Conservation (phyloP, 2,113 vertebrate species). For the Shinisaurus crocodilurus region DNA sequence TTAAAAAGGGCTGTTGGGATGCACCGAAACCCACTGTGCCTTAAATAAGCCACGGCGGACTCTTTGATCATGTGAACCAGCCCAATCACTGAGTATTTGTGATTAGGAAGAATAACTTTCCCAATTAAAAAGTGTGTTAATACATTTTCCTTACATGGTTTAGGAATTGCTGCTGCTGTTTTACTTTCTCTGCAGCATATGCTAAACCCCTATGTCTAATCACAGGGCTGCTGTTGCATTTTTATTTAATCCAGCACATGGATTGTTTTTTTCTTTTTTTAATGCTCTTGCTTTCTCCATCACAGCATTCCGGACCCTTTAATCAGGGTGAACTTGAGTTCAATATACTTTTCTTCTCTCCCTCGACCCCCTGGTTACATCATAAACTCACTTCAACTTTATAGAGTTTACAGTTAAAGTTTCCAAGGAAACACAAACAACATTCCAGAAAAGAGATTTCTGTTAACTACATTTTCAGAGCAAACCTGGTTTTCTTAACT, state of each 20-base stretch:
- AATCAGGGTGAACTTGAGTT: conserved; percentile 29
- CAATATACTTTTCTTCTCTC: conserved; percentile 31
- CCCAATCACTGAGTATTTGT: conserved; percentile 48
- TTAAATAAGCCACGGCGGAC: too few relatives aligned
- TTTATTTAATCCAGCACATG: conserved; percentile 48
- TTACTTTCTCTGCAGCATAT: conserved; percentile 57
- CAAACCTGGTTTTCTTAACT: neutral
- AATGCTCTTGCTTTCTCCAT: conserved; percentile 46
- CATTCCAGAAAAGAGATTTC: conserved; percentile 12
- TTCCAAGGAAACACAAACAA: conserved; percentile 42
- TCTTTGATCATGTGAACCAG: too few relatives aligned
- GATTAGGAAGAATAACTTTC: conserved; percentile 59
- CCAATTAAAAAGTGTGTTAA: conserved; percentile 18
- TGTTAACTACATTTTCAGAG: conserved; percentile 15
- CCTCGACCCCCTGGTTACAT: conserved; percentile 36
- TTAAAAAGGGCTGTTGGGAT: too few relatives aligned
- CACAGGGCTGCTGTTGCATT: conserved; percentile 63
- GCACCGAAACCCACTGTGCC: too few relatives aligned
- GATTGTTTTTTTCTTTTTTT: conserved; percentile 37
- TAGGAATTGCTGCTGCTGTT: neutral
- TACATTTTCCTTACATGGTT: neutral
- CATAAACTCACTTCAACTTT: conserved; percentile 48
- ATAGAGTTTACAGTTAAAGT: conserved; percentile 45
- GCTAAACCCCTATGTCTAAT: conserved; percentile 60
- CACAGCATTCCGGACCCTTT: conserved; percentile 43